Evolutionary conservation across 2,888 invertebrate genomes (phyloP), one percentile per base, ranked within the genome.

Genomic region (Apodemia mormo): DNA sequence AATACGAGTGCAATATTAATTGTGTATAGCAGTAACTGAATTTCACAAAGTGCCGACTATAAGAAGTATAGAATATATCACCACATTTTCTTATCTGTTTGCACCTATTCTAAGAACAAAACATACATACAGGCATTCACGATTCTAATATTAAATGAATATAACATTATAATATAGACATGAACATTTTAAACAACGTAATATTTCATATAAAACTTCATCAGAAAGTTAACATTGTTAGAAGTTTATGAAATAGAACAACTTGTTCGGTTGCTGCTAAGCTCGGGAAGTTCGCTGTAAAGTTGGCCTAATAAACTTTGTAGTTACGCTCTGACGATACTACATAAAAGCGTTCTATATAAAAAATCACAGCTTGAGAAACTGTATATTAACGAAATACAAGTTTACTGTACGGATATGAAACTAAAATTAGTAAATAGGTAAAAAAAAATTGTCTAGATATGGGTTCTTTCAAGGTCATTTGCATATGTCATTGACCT

Each of bases 181-280:
- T 49, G 12, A 49, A 49, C 49, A 49, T 49, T 49, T 49, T 49
- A 49, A 49, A 49, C 49, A 49, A 49, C 49, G 12, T 49, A 49
- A 49, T 49, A 14, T 49, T 49, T 49, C 49, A 49, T 49, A 14
- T 14, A 4, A 14, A 49, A 49, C 49, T 49, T 49, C 49, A 49
- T 49, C 49, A 49, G 14, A 49, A 49, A 49, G 49, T 49, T 49
- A 49, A 49, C 49, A 49, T 49, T 49, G 49, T 49, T 49, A 49
- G 49, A 49, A 49, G 49, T 49, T 49, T 49, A 14, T 14, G 49
- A 49, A 49, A 49, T 49, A 49, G 49, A 33, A 58, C 58, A 58
- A 58, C 29, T 58, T 33, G 58, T 30, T 58, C 58, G 58, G 29
- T 58, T 58, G 45, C 58, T 58, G 30, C 12, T 58, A 58, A 58